A percentile compares a stretch with the other conserved stretches of the same genome.
These are phyloP conservation scores for Lepilemur ruficaudatus DNA, from an alignment of 2,797 vertebrate species.

Conservation along the genomic window DNA sequence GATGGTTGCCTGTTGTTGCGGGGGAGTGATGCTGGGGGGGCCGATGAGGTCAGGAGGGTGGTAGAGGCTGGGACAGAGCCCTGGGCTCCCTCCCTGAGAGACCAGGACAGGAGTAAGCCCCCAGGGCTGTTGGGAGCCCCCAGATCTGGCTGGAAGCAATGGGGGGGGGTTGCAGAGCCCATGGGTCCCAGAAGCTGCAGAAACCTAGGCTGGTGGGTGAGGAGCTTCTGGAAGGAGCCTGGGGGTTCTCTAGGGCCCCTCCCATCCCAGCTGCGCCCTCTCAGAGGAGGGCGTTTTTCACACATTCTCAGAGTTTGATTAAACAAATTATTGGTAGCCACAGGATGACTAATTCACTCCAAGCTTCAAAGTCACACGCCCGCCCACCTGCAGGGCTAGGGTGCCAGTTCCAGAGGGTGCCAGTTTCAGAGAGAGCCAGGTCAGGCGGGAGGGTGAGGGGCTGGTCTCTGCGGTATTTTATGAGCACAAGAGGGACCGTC, in stretches of 20 bases:
- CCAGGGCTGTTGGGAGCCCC: not conserved
- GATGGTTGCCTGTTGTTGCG: not conserved
- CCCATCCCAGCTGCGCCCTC: not conserved
- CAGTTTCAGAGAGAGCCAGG: not conserved
- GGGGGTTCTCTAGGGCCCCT: not conserved
- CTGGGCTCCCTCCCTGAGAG: not conserved
- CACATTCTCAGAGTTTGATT: conserved; percentile 56
- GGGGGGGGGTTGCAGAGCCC: not conserved
- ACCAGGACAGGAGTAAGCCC: not conserved
- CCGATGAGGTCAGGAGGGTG: not conserved
- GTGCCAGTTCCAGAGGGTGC: not conserved
- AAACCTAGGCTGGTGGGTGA: not conserved
- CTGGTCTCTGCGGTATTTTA: not conserved
- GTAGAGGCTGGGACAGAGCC: not conserved
- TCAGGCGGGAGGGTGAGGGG: not conserved
- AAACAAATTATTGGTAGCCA: conserved; percentile 57
- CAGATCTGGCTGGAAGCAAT: not conserved
- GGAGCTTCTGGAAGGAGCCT: not conserved
- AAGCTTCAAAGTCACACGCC: not conserved
- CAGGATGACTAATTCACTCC: conserved; percentile 67
- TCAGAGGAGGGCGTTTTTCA: conserved; percentile 32
- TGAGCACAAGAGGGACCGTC: rapidly evolving
- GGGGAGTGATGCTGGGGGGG: not conserved
- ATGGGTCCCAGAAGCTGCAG: not conserved
- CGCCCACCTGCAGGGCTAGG: not conserved